Evolutionary conservation across 2,888 invertebrate genomes (phyloP), one percentile per base, ranked within the genome.

Genomic region (Automeris io): DNA sequence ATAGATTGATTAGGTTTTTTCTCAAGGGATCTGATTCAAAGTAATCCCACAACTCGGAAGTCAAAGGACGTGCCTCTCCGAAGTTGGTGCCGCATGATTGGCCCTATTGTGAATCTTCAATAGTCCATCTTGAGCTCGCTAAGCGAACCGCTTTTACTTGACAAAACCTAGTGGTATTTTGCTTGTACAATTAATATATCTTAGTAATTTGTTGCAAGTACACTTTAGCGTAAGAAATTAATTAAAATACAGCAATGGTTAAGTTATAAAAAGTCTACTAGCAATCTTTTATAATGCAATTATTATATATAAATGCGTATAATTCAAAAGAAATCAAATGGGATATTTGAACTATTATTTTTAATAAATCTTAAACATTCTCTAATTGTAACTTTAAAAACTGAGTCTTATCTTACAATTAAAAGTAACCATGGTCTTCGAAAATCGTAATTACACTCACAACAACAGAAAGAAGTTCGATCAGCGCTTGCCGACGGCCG

Each of bases 1-100:
- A 46, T 49, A 49, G 55, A 64, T 63, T 62, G 56, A 64, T 63
- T 62, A 61, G 47, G 55, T 54, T 56, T 63, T 68, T 67, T 63
- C 58, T 49, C 40, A 37, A 54, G 54, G 56, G 42, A 46, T 46
- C 46, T 47, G 62, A 55, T 56, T 59, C 54, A 53, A 63, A 66
- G 67, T 66, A 60, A 59, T 57, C 58, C 57, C 51, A 51, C 48
- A 64, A 72, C 62, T 72, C 68, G 71, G 70, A 71, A 68, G 73
- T 66, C 56, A 46, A 54, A 57, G 62, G 63, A 82, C 82, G 80
- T 82, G 83, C 70, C 57, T 68, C 57, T 56, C 46, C 61, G 61
- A 70, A 77, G 67, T 79, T 75, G 65, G 64, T 58, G 50, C 50
- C 57, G 67, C 69, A 63, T 85, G 83, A 85, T 85, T 85, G 83